A percentile compares a stretch with the other conserved stretches of the same genome.
phyloP scores from a whole-genome alignment of 2,113 vertebrate genomes.

The Mirza zaza region DNA sequence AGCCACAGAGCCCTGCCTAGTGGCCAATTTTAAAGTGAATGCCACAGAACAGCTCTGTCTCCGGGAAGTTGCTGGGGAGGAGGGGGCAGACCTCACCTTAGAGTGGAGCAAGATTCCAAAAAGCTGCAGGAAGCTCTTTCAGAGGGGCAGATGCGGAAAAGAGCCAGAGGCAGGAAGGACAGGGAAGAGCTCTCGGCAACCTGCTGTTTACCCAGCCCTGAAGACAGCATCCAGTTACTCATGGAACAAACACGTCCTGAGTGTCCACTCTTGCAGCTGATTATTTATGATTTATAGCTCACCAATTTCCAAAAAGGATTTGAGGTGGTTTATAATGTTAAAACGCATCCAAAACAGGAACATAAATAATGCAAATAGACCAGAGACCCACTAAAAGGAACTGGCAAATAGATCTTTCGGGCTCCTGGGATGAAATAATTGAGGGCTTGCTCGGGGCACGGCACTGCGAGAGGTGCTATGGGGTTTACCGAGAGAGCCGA shows the following conservation, averaged over 20 bases:
- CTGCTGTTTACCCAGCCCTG: background rate
- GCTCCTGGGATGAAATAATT: background rate
- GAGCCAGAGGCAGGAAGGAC: background rate
- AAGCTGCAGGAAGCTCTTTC: background rate
- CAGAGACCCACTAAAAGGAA: constrained; percentile 14
- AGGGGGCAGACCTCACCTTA: background rate
- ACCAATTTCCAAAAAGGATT: constrained; percentile 30
- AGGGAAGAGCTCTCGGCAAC: background rate
- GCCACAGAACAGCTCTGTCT: background rate
- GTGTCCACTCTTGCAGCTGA: background rate
- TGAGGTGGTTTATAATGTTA: constrained; percentile 26
- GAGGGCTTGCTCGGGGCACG: constrained; percentile 17
- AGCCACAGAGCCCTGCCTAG: no score
- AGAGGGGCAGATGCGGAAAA: background rate
- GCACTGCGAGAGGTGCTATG: background rate
- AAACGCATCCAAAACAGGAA: constrained; percentile 26
- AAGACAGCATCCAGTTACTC: background rate
- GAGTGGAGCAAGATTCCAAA: background rate
- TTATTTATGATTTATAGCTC: constrained; percentile 30
- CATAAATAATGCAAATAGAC: constrained; percentile 28
- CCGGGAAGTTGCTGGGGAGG: background rate
- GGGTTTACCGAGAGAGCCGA: background rate
- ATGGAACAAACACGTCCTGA: constrained; percentile 12
- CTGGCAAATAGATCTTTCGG: background rate
- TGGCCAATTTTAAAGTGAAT: background rate